Evolutionary conservation across 2,888 invertebrate species (phyloP), one percentile per base, ranked within the genome.

Genomic region (Callimorpha dominula): DNA sequence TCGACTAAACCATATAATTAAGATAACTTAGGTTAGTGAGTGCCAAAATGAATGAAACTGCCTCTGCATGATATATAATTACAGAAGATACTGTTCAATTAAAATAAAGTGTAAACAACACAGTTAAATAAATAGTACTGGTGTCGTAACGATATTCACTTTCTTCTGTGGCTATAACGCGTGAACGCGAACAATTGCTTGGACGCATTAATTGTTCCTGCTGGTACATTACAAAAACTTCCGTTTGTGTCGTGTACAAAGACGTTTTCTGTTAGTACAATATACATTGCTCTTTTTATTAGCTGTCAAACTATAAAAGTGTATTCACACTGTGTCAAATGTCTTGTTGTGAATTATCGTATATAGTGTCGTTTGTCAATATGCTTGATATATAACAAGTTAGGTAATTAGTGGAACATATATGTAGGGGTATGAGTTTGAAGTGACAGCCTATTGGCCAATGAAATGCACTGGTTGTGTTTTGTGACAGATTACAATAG

Each of bases 81-180:
- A 50, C 9, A 50, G 49, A 49, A 65, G 49, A 12, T 65, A 50
- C 65, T 40, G 31, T 50, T 17, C 4, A 57, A 46, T 62, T 65
- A 68, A 20, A 65, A 68, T 49, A 64, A 52, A 74, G 52, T 50
- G 72, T 83, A 78, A 76, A 80, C 83, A 78, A 73, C 75, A 79
- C 79, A 79, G 83, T 80, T 83, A 83, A 85, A 82, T 86, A 86
- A 87, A 85, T 85, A 85, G 76, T 79, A 81, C 75, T 69, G 73
- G 76, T 91, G 89, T 89, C 86, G 90, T 91, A 92, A 91, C 80
- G 50, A 68, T 57, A 83, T 81, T 86, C 86, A 91, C 93, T 93
- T 93, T 93, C 93, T 88, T 92, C 84, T 78, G 84, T 84, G 85
- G 73, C 79, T 88, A 88, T 83, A 81, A 85, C 88, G 92, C 92